Base-by-base conservation (phyloP, 1,140 invertebrate species). In the Aleiodes sp. region DNA sequence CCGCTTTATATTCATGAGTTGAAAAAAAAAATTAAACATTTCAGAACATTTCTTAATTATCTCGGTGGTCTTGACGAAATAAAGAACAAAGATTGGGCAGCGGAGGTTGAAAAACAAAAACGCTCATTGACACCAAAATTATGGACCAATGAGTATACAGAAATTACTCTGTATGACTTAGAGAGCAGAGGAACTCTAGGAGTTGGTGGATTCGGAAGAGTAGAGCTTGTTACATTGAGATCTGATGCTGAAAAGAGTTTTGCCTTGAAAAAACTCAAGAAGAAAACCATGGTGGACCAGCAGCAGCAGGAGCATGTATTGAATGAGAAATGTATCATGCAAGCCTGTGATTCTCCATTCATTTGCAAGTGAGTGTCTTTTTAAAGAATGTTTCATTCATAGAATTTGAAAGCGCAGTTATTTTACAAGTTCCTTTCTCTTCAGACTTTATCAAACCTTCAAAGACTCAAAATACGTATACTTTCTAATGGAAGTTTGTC, bases 391-490 rank as follows among this genome's bases (percentile, higher is more conserved):
- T 24, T 62, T 12, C 0, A 37, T 39, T 33, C 57, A 43, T 31
- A 24, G 8, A 31, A 29, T 2, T 63, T 52, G 19, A 14, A 35
- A 35, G 29, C 24, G 21, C 21, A 29, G 75, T 71, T n/a, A 33
- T 35, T 24, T 62, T 1, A 67, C 43, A 65, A 43, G 62, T 35
- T 69, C 65, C 56, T 46, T 46, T 61, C 37, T 62, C 78, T 80
- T 69, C 79, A 97, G 96, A 78, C 88, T 99, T 59, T 98, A 94
- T 85, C 92, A 92, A 70, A 99, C 97, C 1, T 99, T 94, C 83
- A 95, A 96, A 81, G 97, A 99, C 85, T 89, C 88, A 56, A 98
- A 98, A 81, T 98, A 97, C 82, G 90, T 99, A 4, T 99, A 99
- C 82, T 98, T 99, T 88, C 84, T 99, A 35, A 93, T 99, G 92